phyloP scores from a whole-genome alignment of 2,797 vertebrate species.

The Ambastaia sidthimunki region DNA sequence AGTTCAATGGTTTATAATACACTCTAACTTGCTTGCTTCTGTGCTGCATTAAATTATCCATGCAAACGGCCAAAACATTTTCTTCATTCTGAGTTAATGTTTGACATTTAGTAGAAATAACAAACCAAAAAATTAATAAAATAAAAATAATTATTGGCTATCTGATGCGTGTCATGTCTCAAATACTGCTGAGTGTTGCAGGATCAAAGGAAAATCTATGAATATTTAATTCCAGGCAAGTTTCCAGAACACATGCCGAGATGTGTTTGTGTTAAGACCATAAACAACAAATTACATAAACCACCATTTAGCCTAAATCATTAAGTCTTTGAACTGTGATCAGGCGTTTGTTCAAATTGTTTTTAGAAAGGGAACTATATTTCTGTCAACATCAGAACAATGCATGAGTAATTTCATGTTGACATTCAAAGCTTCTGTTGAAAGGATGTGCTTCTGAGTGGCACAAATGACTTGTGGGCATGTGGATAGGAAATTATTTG shows the following conservation, averaged over 20 bases:
- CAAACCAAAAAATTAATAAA: not conserved
- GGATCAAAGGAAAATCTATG: slow-evolving; percentile 14
- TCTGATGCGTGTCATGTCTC: slow-evolving; percentile 4
- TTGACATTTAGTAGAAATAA: slow-evolving; percentile 58
- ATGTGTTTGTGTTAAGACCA: slow-evolving; percentile 6
- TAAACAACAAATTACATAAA: slow-evolving; percentile 41
- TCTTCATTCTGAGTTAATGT: slow-evolving; percentile 57
- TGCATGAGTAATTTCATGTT: not conserved
- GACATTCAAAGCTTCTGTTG: slow-evolving; percentile 22
- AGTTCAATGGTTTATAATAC: slow-evolving; percentile 6
- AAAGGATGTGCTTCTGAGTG: slow-evolving; percentile 32
- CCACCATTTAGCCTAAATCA: slow-evolving; percentile 28
- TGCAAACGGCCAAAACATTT: slow-evolving; percentile 24
- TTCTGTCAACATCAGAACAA: not conserved
- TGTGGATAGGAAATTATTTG: slow-evolving; percentile 41
- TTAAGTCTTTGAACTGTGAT: slow-evolving; percentile 61
- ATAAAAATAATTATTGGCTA: slow-evolving; percentile 26
- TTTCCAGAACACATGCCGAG: slow-evolving; percentile 29
- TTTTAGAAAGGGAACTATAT: slow-evolving; percentile 6
- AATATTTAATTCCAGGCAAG: slow-evolving; percentile 42
- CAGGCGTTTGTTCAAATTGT: slow-evolving; percentile 5
- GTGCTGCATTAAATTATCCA: slow-evolving; percentile 23
- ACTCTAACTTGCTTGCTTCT: slow-evolving; percentile 52
- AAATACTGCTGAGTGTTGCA: slow-evolving; percentile 32
- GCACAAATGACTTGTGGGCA: slow-evolving; percentile 11